Evolutionary conservation across 2,113 vertebrate species (phyloP).

Genomic region (Brachirus orientalis): DNA sequence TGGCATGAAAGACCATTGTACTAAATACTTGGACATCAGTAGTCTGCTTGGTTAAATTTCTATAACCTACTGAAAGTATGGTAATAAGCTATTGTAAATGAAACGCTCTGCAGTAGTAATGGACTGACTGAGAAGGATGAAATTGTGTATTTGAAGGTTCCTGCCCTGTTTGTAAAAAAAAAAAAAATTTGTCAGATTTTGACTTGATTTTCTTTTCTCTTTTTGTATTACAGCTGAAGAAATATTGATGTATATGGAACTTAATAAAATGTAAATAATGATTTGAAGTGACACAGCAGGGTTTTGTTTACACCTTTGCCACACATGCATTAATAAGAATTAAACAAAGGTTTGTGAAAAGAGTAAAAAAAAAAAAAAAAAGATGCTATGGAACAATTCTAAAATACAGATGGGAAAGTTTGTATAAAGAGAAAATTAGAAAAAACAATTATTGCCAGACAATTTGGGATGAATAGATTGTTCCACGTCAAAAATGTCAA

Average conservation of each 20-base stretch:
- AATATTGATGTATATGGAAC: slow-evolving; percentile 87
- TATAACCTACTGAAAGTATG: slow-evolving; percentile 57
- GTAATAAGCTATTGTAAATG: slow-evolving; percentile 66
- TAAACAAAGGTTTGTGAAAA: no score
- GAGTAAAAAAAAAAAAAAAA: no score
- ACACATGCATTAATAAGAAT: no score
- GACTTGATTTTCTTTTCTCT: slow-evolving; percentile 69
- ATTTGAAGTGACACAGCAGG: no score
- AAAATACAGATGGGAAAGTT: no score
- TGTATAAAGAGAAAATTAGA: no score
- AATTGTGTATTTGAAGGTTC: slow-evolving; percentile 91
- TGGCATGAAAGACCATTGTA: slow-evolving; percentile 62
- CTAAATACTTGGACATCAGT: slow-evolving; percentile 53
- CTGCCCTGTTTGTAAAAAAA: slow-evolving; percentile 94
- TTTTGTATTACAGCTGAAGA: slow-evolving; percentile 84
- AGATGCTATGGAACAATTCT: no score
- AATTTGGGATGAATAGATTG: no score
- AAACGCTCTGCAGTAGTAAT: slow-evolving; percentile 78
- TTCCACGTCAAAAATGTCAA: no score
- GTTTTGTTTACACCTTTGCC: no score
- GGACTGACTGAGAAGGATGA: slow-evolving; percentile 85
- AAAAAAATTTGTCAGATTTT: slow-evolving; percentile 77
- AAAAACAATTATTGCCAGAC: no score
- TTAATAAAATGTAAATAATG: slow-evolving; percentile 80
- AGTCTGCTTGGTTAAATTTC: slow-evolving; percentile 57